Evolutionary conservation across 92 coral and sea anemone genomes (phyloP).

Genomic region (Actinostola sp.): DNA sequence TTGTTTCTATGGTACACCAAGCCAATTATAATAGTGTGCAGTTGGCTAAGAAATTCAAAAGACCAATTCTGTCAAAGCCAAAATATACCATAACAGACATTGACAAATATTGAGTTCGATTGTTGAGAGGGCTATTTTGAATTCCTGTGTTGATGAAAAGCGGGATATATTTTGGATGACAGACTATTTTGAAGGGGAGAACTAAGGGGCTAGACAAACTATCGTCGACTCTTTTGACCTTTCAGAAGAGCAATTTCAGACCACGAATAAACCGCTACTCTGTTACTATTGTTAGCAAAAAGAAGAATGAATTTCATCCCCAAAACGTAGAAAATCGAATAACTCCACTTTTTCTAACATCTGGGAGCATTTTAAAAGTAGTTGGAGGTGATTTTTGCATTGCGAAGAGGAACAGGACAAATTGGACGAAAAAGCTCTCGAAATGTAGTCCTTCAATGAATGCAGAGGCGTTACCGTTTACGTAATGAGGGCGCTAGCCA

Average conservation of each 20-base stretch:
- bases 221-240: constrained; percentile 15
- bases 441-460: neutral
- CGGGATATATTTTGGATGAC: too few relatives aligned
- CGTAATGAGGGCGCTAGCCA: constrained; percentile 9
- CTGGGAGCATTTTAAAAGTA: neutral
- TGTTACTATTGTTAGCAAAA: neutral
- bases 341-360: too few relatives aligned
- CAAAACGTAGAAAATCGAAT: neutral
- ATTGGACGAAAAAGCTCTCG: neutral
- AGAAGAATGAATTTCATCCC: neutral
- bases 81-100: neutral
- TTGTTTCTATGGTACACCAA: too few relatives aligned
- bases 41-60: too few relatives aligned
- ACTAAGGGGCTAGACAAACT: constrained; percentile 1
- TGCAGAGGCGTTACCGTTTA: constrained; percentile 2
- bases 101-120: too few relatives aligned
- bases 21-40: too few relatives aligned
- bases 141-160: neutral
- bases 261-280: neutral
- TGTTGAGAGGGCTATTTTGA: neutral
- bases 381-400: neutral
- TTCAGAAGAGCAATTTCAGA: constrained; percentile 2
- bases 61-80: too few relatives aligned
- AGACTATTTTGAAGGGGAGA: neutral
- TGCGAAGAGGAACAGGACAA: constrained; percentile 4